Evolutionary conservation across 1,140 invertebrate species (phyloP), one percentile per base, ranked within the genome.

Genomic region (Ceratitis capitata): DNA sequence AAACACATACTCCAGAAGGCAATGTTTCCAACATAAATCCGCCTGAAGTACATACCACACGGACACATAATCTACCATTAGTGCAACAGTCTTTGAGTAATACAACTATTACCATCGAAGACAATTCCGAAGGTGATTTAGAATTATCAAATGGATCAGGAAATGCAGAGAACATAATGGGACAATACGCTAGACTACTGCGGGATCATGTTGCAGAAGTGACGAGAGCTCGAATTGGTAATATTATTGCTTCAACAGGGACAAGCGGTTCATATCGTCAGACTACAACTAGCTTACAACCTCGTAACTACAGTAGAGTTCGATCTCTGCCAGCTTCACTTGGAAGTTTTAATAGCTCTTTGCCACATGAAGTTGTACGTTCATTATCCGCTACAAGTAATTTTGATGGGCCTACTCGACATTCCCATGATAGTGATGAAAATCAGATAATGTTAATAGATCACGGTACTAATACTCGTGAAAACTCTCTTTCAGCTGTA

Each of bases 131-230:
- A 12, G 19, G 23, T 0, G 45, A 14, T 19, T 78, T 78, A 19
- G 39, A 45, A 23, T 78, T 47, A 32, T 19, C 39, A 4, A 78
- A 47, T 45, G 69, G 12, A 39, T 19, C 32, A 78, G 45, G 39
- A 6, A 78, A 14, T 26, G 4, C 39, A 19, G 39, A 19, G 14
- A 78, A 78, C 10, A 78, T 78, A 19, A 78, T 78, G 69, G 69
- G 45, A 23, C 69, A 78, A 45, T 78, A 78, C 19, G 69, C 69
- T 0, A 35, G 69, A 47, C 12, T 45, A 3, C 12, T 78, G 26
- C n/a, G 69, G 45, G 39, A 78, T 7, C 69, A 45, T 45, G 69
- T 78, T 16, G 69, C 39, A 78, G 69, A 35, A 78, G 69, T 78
- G n/a, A 78, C 69, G 10, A 78, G 69, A n/a, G 26, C 39, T 14